Evolutionary conservation across 2,113 vertebrate genomes (phyloP).

Genomic region (Peromyscus leucopus): DNA sequence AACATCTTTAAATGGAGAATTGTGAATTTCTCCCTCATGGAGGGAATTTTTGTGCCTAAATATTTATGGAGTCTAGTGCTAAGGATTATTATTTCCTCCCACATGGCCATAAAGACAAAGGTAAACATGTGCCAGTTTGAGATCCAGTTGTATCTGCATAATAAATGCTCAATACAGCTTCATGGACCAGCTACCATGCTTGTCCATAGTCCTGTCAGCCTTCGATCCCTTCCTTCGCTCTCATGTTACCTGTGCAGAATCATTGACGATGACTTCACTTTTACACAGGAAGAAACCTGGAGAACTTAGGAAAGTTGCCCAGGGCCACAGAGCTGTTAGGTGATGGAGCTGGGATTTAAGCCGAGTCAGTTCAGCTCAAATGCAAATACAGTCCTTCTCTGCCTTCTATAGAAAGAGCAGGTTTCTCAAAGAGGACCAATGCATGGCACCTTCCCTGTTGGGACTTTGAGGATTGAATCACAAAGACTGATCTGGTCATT

Average conservation of each 20-base stretch:
- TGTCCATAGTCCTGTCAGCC: neutral
- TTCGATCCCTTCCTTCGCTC: neutral
- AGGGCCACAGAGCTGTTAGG: neutral
- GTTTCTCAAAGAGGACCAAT: neutral
- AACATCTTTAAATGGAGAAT: neutral
- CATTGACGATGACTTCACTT: neutral
- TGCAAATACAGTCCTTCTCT: neutral
- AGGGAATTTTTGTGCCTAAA: neutral
- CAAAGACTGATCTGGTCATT: neutral
- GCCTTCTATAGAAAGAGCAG: neutral
- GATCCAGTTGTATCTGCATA: neutral
- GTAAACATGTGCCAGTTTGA: neutral
- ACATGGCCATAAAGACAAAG: neutral
- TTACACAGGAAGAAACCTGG: neutral
- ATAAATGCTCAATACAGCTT: neutral
- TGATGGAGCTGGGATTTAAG: neutral
- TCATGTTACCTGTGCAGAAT: neutral
- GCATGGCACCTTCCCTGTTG: neutral
- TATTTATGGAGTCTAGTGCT: neutral
- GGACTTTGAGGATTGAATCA: neutral
- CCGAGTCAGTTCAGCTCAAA: neutral
- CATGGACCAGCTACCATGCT: neutral
- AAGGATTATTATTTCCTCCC: neutral
- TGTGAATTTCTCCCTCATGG: constrained; percentile 11
- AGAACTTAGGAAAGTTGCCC: neutral